phyloP scores from a whole-genome alignment of 2,113 vertebrate species.

The Puntigrus tetrazona region DNA sequence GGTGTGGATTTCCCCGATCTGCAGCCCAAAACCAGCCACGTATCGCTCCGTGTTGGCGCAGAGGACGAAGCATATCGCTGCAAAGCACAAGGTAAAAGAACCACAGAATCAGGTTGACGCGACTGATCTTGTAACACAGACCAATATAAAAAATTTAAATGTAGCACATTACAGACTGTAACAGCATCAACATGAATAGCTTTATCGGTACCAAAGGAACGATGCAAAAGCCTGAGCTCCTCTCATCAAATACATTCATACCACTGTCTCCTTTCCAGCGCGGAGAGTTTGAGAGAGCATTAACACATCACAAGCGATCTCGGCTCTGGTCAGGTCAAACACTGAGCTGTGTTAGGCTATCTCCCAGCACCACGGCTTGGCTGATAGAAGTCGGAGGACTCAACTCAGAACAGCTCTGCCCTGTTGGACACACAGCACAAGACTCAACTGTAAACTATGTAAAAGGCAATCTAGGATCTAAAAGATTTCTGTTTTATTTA shows the following conservation, averaged over 20 bases:
- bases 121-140: too few relatives aligned
- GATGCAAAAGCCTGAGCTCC: too few relatives aligned
- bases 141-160: too few relatives aligned
- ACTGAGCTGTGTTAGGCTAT: slow-evolving; percentile 84
- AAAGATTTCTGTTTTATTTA: not conserved
- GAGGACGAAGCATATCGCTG: slow-evolving; percentile 80
- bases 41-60: slow-evolving; percentile 89
- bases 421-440: slow-evolving; percentile 66
- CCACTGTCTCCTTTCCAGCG: slow-evolving; percentile 88
- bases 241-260: slow-evolving; percentile 46
- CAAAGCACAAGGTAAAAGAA: slow-evolving; percentile 48
- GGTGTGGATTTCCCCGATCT: slow-evolving; percentile 90
- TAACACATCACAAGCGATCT: too few relatives aligned
- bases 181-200: not conserved
- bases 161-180: not conserved
- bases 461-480: not conserved
- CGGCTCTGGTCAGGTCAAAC: slow-evolving; percentile 84
- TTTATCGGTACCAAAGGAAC: not conserved
- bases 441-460: not conserved
- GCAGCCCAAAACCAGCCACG: slow-evolving; percentile 91
- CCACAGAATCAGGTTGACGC: not conserved
- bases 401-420: slow-evolving; percentile 87
- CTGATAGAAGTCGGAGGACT: slow-evolving; percentile 77
- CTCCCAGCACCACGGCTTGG: slow-evolving; percentile 83
- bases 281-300: slow-evolving; percentile 88